Percentiles rank a stretch among this genome's conserved stretches.
Conservation (phyloP, 2,797 vertebrate genomes). For the Ctenopoma kingsleyae region DNA sequence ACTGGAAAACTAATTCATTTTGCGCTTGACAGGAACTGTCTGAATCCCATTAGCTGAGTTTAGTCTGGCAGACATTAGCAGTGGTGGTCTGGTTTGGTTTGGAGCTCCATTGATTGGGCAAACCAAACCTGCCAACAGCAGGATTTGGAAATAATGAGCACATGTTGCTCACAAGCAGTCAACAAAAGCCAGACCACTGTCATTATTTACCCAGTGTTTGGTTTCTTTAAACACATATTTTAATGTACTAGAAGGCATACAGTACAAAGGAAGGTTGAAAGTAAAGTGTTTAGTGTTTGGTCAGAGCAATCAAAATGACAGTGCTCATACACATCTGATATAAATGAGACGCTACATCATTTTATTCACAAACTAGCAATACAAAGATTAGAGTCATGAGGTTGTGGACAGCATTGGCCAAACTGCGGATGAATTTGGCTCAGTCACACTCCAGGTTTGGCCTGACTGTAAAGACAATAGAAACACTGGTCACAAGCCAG, state of each 20-base stretch:
- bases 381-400: background rate
- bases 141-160: conserved; percentile 52
- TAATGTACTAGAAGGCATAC: background rate
- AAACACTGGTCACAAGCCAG: conserved; percentile 58
- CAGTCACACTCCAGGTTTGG: conserved; percentile 59
- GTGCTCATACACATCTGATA: background rate
- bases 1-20: conserved; percentile 13
- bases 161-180: conserved; percentile 12
- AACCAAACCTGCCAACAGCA: conserved; percentile 46
- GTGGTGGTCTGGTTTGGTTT: conserved; percentile 17
- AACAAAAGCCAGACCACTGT: conserved; percentile 23
- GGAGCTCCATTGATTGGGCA: conserved; percentile 13
- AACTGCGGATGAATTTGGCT: conserved; percentile 55
- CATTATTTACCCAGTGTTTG: conserved; percentile 30
- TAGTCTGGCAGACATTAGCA: conserved; percentile 16
- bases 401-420: conserved; percentile 33
- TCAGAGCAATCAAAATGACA: background rate
- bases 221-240: conserved; percentile 7
- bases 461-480: conserved; percentile 56
- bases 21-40: conserved; percentile 16
- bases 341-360: background rate
- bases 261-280: background rate
- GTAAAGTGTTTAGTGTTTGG: background rate
- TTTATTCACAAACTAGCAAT: background rate
- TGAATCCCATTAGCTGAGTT: conserved; percentile 19